Evolutionary conservation across 2,888 invertebrate genomes (phyloP).

Genomic region (Lymantria monacha): DNA sequence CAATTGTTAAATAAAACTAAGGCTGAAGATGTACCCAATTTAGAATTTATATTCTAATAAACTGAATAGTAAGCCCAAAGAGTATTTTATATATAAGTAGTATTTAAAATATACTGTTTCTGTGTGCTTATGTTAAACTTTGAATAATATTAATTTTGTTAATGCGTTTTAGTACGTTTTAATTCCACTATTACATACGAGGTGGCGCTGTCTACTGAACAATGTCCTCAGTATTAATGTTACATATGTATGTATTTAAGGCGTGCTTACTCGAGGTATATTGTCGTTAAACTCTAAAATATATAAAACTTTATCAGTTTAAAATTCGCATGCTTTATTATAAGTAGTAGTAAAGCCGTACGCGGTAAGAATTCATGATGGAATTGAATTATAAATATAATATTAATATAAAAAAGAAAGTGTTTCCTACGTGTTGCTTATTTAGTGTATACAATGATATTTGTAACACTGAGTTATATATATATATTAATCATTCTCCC

Average conservation of each 20-base stretch:
- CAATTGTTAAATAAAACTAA: slow-evolving; percentile 16
- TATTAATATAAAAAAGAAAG: slow-evolving; percentile 12
- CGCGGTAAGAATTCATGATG: slow-evolving; percentile 26
- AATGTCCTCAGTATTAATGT: too few species aligned
- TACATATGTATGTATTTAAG: too few species aligned
- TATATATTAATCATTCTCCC: too few species aligned
- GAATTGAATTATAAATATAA: slow-evolving; percentile 35
- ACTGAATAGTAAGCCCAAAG: background rate
- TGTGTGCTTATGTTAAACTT: background rate
- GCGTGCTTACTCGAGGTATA: background rate
- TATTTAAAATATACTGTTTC: background rate
- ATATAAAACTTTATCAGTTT: background rate
- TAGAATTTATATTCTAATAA: background rate
- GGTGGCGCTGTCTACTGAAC: background rate
- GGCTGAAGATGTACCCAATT: slow-evolving; percentile 22
- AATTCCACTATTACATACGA: background rate
- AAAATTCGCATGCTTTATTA: background rate
- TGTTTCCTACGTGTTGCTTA: background rate
- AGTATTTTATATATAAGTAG: background rate
- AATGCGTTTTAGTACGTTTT: background rate
- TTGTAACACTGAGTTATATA: too few species aligned
- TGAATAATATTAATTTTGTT: background rate
- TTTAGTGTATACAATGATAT: too few species aligned
- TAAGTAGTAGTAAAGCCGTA: slow-evolving; percentile 22
- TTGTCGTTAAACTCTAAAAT: background rate